Percentiles rank a stretch among this genome's conserved stretches.
Evolutionary conservation across 2,888 invertebrate species (phyloP).

Genomic region (Quadroppia sp.): DNA sequence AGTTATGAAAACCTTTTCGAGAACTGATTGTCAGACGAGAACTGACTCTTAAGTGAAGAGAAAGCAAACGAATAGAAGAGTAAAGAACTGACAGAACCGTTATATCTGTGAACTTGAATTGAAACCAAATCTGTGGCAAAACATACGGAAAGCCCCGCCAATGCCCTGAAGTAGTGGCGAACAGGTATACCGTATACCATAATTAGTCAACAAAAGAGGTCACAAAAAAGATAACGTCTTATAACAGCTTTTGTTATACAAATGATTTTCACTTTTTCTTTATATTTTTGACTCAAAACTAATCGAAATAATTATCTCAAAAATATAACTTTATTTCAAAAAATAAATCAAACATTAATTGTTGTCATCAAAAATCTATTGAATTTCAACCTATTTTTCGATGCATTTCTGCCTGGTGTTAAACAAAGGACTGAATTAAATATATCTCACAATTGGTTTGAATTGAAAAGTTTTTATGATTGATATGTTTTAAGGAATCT

Average conservation of each 20-base stretch:
- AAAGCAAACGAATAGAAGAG: slow-evolving; percentile 5
- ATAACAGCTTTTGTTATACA: background rate
- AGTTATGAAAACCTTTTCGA: background rate
- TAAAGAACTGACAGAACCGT: background rate
- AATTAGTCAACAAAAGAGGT: slow-evolving; percentile 13
- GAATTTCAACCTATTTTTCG: background rate
- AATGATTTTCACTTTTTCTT: slow-evolving; percentile 27
- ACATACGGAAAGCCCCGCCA: background rate
- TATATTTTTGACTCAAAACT: background rate
- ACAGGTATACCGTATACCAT: slow-evolving; percentile 20
- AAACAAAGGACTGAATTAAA: background rate
- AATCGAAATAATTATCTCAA: background rate
- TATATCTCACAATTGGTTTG: background rate
- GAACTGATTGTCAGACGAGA: background rate
- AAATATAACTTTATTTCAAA: background rate
- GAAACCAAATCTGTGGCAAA: background rate
- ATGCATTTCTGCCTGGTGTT: background rate
- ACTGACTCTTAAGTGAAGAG: background rate
- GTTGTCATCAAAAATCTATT: background rate
- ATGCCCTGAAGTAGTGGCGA: background rate
- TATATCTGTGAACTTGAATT: slow-evolving; percentile 36
- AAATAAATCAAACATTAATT: background rate
- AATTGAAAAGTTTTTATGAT: background rate
- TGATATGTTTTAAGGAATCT: background rate
- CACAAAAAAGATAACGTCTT: background rate